A percentile compares a stretch with the other conserved stretches of the same genome.
Conservation (phyloP, 2,888 invertebrate species). For the Nymphalis urticae region DNA sequence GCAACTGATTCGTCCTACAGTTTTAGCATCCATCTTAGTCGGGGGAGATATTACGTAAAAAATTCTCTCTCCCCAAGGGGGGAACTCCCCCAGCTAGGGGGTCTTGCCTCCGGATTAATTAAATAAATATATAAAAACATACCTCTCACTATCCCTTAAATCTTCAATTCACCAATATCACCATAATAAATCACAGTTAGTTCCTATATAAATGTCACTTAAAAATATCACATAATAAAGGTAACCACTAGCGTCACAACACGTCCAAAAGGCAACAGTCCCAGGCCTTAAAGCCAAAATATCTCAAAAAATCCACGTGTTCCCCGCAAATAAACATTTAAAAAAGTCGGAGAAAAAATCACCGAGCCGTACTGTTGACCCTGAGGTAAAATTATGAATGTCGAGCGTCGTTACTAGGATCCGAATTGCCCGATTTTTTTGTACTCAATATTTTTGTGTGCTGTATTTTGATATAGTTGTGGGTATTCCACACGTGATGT, state of each 20-base stretch:
- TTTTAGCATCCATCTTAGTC: conserved; percentile 57
- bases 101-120: conserved; percentile 50
- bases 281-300: conserved; percentile 71
- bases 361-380: conserved; percentile 76
- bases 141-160: conserved; percentile 72
- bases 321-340: conserved; percentile 75
- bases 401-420: conserved; percentile 78
- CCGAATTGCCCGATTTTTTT: conserved; percentile 78
- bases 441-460: conserved; percentile 78
- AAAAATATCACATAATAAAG: conserved; percentile 78
- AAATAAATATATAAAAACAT: conserved; percentile 48
- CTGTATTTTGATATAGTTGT: conserved; percentile 70
- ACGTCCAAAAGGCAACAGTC: conserved; percentile 79
- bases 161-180: conserved; percentile 76
- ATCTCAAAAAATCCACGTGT: conserved; percentile 75
- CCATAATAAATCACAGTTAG: conserved; percentile 80
- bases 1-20: conserved; percentile 55
- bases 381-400: conserved; percentile 80
- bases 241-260: conserved; percentile 80
- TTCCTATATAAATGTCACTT: conserved; percentile 77
- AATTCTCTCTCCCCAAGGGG: conserved; percentile 49
- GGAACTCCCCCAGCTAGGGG: conserved; percentile 39
- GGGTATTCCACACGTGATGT: conserved; percentile 74
- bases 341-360: conserved; percentile 66
- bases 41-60: conserved; percentile 69